A percentile compares a stretch with the other conserved stretches of the same genome.
Conservation (phyloP, 2,888 invertebrate genomes). For the Chrysodeixis includens region DNA sequence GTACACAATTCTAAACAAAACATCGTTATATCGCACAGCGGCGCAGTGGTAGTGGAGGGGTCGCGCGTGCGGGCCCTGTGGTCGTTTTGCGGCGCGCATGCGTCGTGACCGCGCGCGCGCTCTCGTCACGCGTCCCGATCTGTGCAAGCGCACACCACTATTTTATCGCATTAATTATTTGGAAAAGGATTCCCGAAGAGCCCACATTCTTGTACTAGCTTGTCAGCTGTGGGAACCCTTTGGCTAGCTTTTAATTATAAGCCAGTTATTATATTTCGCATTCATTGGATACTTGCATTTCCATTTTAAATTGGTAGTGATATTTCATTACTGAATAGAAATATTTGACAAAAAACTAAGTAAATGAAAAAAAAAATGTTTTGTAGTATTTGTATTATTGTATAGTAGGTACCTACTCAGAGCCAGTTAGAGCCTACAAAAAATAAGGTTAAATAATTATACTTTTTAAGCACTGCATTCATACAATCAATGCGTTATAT, state of each 20-base stretch:
- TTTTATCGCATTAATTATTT: conserved; percentile 90
- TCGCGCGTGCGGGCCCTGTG: conserved; percentile 83
- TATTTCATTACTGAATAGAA: not conserved
- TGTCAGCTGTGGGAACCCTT: conserved; percentile 78
- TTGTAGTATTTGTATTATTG: no score
- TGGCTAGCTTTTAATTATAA: conserved; percentile 41
- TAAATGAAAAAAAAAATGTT: no score
- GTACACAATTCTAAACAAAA: conserved; percentile 45
- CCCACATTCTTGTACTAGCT: conserved; percentile 74
- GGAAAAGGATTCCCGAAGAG: conserved; percentile 85
- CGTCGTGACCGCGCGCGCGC: conserved; percentile 87
- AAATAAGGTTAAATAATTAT: no score
- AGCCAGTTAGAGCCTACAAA: no score
- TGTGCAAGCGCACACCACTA: conserved; percentile 79
- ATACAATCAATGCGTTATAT: no score
- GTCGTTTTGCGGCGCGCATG: conserved; percentile 80
- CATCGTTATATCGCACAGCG: conserved; percentile 39
- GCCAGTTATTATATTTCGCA: not conserved
- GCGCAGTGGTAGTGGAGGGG: conserved; percentile 64
- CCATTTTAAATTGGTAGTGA: not conserved
- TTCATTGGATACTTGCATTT: not conserved
- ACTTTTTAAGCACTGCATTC: no score
- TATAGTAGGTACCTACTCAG: no score
- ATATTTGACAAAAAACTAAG: not conserved
- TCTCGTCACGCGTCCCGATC: conserved; percentile 84